Conservation (phyloP, 2,113 vertebrate genomes). For the Promerops cafer region DNA sequence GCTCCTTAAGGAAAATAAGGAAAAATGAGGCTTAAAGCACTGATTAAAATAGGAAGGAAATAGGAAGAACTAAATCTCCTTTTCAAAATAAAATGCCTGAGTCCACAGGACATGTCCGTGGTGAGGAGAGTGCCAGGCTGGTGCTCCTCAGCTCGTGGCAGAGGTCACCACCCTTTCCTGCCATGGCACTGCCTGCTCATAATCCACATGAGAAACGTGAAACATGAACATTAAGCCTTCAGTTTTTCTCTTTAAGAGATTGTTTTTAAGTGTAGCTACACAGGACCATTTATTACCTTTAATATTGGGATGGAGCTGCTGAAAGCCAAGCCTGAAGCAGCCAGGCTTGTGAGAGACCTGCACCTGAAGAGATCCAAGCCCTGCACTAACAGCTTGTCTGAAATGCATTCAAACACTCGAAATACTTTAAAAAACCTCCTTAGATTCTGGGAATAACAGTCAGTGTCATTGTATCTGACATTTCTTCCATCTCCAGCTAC, state of each 20-base stretch:
- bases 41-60: neutral
- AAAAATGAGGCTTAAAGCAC: neutral
- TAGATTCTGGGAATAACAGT: neutral
- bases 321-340: neutral
- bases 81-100: neutral
- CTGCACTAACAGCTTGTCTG: neutral
- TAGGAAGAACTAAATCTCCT: neutral
- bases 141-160: neutral
- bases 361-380: neutral
- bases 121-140: neutral
- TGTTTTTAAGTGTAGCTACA: neutral
- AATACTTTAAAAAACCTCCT: fast-evolving
- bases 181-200: fast-evolving
- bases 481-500: neutral
- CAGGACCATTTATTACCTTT: neutral
- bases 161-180: neutral
- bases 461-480: neutral
- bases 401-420: neutral
- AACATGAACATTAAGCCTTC: fast-evolving
- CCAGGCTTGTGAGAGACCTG: neutral
- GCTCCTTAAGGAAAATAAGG: fast-evolving
- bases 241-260: too few species aligned
- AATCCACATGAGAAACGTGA: neutral
- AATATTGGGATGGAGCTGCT: neutral
- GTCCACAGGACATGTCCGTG: fast-evolving